Percentiles rank a stretch among this genome's conserved stretches.
Conservation (phyloP, 1,140 invertebrate species). For the Pseudomyrmex flavicornis region DNA sequence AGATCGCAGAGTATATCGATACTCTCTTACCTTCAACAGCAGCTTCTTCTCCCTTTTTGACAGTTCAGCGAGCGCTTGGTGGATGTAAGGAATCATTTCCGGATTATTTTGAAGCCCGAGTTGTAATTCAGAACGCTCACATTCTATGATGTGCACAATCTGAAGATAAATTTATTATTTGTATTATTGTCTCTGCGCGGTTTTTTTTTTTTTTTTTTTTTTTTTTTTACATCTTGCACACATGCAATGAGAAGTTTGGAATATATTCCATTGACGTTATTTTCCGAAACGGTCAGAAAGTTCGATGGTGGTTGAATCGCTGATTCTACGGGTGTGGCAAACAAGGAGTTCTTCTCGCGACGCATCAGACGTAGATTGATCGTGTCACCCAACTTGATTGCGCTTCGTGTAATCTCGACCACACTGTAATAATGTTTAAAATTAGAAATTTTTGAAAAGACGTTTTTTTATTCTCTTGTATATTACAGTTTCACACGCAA, state of each 20-base stretch:
- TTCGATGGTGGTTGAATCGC: slow-evolving; percentile 69
- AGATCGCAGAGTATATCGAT: not conserved
- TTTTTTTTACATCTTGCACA: slow-evolving; percentile 84
- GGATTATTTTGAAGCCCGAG: slow-evolving; percentile 88
- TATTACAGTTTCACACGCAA: not conserved
- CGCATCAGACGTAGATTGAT: slow-evolving; percentile 95
- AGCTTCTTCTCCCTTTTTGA: slow-evolving; percentile 81
- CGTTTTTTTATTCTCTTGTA: not conserved
- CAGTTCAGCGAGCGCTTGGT: slow-evolving; percentile 91
- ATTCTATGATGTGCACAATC: slow-evolving; percentile 89
- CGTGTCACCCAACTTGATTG: slow-evolving; percentile 88
- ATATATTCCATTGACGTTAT: slow-evolving; percentile 85
- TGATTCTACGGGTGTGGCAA: slow-evolving; percentile 88
- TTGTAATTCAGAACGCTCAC: slow-evolving; percentile 90
- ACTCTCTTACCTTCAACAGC: slow-evolving; percentile 54
- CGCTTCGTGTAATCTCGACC: slow-evolving; percentile 86
- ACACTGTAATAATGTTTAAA: slow-evolving; percentile 84
- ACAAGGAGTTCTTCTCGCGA: slow-evolving; percentile 91
- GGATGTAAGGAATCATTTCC: slow-evolving; percentile 90
- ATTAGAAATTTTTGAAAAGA: slow-evolving; percentile 2
- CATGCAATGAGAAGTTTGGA: slow-evolving; percentile 93
- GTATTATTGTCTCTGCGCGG: not conserved
- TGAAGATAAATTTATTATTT: slow-evolving; percentile 64
- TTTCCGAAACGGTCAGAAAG: slow-evolving; percentile 84
- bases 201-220: too few relatives aligned